Percentiles rank a stretch among this genome's conserved stretches.
Conservation (phyloP, 2,797 vertebrate species). For the Myoxocephalus aenaeus region DNA sequence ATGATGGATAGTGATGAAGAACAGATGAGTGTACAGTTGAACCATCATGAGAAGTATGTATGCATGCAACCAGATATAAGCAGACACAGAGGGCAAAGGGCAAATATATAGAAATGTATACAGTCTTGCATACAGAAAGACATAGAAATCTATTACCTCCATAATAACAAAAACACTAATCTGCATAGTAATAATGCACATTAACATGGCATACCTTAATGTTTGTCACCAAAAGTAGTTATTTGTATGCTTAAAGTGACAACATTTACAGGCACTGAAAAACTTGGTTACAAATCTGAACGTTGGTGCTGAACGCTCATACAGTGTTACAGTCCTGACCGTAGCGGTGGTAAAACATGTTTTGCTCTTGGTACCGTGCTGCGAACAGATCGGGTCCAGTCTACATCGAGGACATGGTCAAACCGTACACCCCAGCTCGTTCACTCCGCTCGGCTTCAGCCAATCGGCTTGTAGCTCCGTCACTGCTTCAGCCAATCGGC, state of each 20-base stretch:
- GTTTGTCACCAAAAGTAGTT: background rate
- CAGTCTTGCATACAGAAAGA: background rate
- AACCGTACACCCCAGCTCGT: too few species aligned
- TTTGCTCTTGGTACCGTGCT: too few species aligned
- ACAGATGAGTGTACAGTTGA: background rate
- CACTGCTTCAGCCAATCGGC: too few species aligned
- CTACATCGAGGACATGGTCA: too few species aligned
- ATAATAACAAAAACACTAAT: background rate
- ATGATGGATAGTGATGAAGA: constrained; percentile 32
- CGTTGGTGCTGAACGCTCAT: too few species aligned
- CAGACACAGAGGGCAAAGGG: constrained; percentile 18
- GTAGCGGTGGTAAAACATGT: too few species aligned
- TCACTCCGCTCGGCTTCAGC: too few species aligned
- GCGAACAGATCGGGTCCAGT: too few species aligned
- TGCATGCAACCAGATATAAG: background rate
- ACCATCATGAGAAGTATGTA: constrained; percentile 7
- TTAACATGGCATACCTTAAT: background rate
- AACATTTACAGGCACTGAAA: background rate
- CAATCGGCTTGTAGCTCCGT: too few species aligned
- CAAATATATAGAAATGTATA: background rate
- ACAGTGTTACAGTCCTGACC: too few species aligned
- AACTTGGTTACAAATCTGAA: background rate
- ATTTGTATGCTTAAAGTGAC: background rate
- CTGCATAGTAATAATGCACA: background rate
- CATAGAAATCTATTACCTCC: background rate